Percentiles rank a stretch among this genome's conserved stretches.
phyloP scores from a whole-genome alignment of 2,888 invertebrate species.

The Eutolmus rufibarbis region DNA sequence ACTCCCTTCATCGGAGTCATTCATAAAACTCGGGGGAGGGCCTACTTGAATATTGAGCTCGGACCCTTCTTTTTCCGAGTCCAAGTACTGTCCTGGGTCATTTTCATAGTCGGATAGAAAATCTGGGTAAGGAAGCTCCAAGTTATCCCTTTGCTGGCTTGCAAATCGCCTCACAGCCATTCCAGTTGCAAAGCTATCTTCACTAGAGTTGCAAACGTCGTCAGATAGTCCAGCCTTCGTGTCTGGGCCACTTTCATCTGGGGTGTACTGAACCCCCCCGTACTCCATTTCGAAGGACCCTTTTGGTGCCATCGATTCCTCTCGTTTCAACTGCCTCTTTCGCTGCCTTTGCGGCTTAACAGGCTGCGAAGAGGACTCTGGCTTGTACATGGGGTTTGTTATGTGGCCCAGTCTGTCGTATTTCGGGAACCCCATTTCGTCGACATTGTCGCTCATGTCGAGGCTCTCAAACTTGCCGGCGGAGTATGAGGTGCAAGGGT shows the following conservation, averaged over 20 bases:
- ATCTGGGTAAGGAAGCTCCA: slow-evolving; percentile 65
- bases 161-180: slow-evolving; percentile 50
- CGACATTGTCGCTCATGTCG: slow-evolving; percentile 70
- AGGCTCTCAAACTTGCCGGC: slow-evolving; percentile 66
- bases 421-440: slow-evolving; percentile 72
- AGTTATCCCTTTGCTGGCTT: slow-evolving; percentile 57
- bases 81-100: slow-evolving; percentile 63
- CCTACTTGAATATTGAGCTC: slow-evolving; percentile 79
- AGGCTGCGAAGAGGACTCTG: slow-evolving; percentile 59
- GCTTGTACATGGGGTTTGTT: slow-evolving; percentile 59
- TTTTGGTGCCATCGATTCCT: slow-evolving; percentile 55
- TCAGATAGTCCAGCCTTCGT: slow-evolving; percentile 59
- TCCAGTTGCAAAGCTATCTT: slow-evolving; percentile 56
- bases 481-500: slow-evolving; percentile 55
- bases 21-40: slow-evolving; percentile 79
- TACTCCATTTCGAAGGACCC: slow-evolving; percentile 47
- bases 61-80: slow-evolving; percentile 73
- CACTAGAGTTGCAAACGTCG: slow-evolving; percentile 61
- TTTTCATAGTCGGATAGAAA: slow-evolving; percentile 65
- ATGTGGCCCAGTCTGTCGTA: slow-evolving; percentile 69
- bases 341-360: slow-evolving; percentile 62
- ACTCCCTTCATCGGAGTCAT: slow-evolving; percentile 72
- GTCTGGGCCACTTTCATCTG: slow-evolving; percentile 58
- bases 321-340: slow-evolving; percentile 60
- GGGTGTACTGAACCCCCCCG: slow-evolving; percentile 48